Conservation (phyloP, 2,888 invertebrate species). For the Rhimphoctona megacephalus region DNA sequence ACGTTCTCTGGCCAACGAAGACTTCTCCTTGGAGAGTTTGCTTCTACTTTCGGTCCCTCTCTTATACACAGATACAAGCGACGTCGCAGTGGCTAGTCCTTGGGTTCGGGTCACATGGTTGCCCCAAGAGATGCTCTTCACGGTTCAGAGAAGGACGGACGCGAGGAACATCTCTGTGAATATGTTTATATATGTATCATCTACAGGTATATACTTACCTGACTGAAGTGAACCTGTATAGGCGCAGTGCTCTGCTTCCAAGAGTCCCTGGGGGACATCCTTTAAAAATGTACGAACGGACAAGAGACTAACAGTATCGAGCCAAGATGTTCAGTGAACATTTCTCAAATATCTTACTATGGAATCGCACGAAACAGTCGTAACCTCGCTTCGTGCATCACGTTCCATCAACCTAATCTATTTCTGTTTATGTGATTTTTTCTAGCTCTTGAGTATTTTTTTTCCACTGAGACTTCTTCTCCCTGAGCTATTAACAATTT, state of each 20-base stretch:
- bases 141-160: slow-evolving; percentile 42
- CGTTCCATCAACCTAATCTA: slow-evolving; percentile 20
- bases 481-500: not conserved
- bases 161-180: slow-evolving; percentile 2
- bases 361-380: slow-evolving; percentile 57
- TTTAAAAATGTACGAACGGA: slow-evolving; percentile 65
- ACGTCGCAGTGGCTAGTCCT: slow-evolving; percentile 46
- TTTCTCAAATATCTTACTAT: slow-evolving; percentile 63
- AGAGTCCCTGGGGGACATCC: slow-evolving; percentile 56
- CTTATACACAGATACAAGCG: slow-evolving; percentile 35
- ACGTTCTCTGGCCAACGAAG: slow-evolving; percentile 63
- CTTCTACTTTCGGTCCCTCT: slow-evolving; percentile 36
- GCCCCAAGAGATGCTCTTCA: slow-evolving; percentile 61
- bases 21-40: slow-evolving; percentile 73
- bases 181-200: slow-evolving; percentile 8
- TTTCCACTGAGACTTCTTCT: not conserved
- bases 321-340: slow-evolving; percentile 56
- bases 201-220: slow-evolving; percentile 7
- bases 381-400: slow-evolving; percentile 17
- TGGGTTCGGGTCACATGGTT: slow-evolving; percentile 60
- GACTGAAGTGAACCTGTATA: slow-evolving; percentile 24
- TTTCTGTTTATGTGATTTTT: slow-evolving; percentile 15
- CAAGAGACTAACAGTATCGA: slow-evolving; percentile 56
- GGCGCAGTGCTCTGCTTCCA: slow-evolving; percentile 42
- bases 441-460: slow-evolving; percentile 8